Percentiles rank a stretch among this genome's conserved stretches.
Evolutionary conservation across 2,888 invertebrate species (phyloP).

Genomic region (Coleophora deauratella): DNA sequence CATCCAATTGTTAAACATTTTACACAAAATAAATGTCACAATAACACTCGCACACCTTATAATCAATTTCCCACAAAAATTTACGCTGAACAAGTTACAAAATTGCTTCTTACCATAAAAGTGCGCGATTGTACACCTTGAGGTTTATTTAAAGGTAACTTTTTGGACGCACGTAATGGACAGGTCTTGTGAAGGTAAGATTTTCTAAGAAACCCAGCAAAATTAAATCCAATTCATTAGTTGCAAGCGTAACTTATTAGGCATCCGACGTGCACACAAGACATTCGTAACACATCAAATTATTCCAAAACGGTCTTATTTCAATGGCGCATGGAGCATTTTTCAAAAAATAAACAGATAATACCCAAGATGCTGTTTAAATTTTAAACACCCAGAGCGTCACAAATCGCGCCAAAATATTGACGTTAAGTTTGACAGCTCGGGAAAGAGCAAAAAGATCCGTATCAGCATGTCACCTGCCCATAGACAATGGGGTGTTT

Average conservation of each 20-base stretch:
- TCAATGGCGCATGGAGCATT: slow-evolving; percentile 8
- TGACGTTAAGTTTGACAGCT: slow-evolving; percentile 56
- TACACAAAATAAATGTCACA: slow-evolving; percentile 17
- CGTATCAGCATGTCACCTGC: slow-evolving; percentile 44
- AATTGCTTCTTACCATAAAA: too few relatives aligned
- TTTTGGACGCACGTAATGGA: too few relatives aligned
- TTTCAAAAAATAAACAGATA: slow-evolving; percentile 3
- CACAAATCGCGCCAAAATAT: slow-evolving; percentile 65
- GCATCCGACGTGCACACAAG: slow-evolving; percentile 27
- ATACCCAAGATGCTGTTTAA: too few relatives aligned
- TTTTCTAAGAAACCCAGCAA: slow-evolving; percentile 40
- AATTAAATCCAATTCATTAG: slow-evolving; percentile 50
- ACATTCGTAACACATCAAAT: slow-evolving; percentile 3
- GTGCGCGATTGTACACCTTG: too few relatives aligned
- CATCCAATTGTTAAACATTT: slow-evolving; percentile 4
- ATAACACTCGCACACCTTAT: slow-evolving; percentile 36
- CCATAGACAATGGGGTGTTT: slow-evolving; percentile 32
- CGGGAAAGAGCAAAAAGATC: slow-evolving; percentile 27
- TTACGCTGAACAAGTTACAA: slow-evolving; percentile 27
- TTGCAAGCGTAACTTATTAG: slow-evolving; percentile 46
- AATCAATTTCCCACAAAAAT: slow-evolving; percentile 59
- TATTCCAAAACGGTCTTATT: slow-evolving; percentile 15
- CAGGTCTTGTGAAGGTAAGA: not conserved
- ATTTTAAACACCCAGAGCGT: slow-evolving; percentile 42
- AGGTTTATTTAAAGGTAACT: too few relatives aligned